Base-by-base conservation (phyloP, 1,140 invertebrate genomes). In the Steinernema feltiae region DNA sequence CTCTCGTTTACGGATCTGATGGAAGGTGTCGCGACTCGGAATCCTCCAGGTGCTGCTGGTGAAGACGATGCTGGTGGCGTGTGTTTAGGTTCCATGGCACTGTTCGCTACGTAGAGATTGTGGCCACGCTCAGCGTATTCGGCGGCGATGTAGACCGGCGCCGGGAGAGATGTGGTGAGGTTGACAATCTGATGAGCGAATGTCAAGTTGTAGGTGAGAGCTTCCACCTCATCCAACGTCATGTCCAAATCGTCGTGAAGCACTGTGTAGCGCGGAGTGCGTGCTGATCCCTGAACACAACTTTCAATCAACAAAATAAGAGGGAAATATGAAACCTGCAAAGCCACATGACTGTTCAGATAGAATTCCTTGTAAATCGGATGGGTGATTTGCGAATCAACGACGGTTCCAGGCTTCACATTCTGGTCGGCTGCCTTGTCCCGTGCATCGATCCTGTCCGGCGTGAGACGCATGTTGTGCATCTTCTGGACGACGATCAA, bases 281-380 rank as follows among this genome's bases (percentile, higher is more conserved):
- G 71, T 1, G 78, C 78, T 0, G 78, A 35, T 32, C 78, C 78
- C 72, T 78, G 48, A 1, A 77, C 17, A 29, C 3, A 17, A 63
- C 15, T 3, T 12, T 15, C 24, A 7, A 17, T 41, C 7, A 63
- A 27, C 3, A 3, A 7, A 63, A 3, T 27, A n/a, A 3, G 15
- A 27, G 15, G 1, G 70, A 1, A 24, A 12, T 0, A 15, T 18
- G 73, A 7, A 24, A 78, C 78, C 69, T 80, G 79, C 17, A 78
- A 32, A 21, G 78, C 74, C 0, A 72, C 72, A 41, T 80, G 79
- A 24, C 31, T 27, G 46, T 80, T 80, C 31, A 80, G 69, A 70
- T 71, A 80, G 78, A 80, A 80, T 31, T 80, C 63, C 24, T 73
- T 80, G 78, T 30, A 75, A 0, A 35, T 30, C 18, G 79, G 79